Percentiles rank a stretch among this genome's conserved stretches.
These are phyloP conservation scores for Aphelinus certus DNA, from an alignment of 1,140 invertebrate species.

Conservation along the genomic window DNA sequence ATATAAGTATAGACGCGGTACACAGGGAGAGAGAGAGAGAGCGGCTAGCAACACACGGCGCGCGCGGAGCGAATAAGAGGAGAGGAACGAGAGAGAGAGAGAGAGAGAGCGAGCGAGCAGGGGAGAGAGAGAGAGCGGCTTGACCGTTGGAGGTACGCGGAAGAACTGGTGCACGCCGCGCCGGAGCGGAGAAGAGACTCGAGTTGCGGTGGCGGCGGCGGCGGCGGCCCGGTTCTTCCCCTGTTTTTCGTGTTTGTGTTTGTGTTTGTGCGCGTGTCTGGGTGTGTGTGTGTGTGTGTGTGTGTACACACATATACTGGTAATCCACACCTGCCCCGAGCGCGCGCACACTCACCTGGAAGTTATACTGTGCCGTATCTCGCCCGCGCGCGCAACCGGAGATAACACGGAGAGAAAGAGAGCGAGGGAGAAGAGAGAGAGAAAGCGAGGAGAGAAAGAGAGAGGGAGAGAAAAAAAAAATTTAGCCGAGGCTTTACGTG, in stretches of 20 bases:
- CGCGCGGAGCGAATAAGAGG: too few species aligned
- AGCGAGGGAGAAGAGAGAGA: background rate
- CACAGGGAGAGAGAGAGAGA: too few species aligned
- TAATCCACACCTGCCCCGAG: too few species aligned
- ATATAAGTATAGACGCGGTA: too few species aligned
- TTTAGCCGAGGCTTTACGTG: slow-evolving; percentile 9
- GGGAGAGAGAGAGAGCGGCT: background rate
- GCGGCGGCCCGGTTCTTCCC: background rate
- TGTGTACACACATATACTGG: background rate
- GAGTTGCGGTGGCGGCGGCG: background rate
- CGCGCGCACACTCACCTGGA: too few species aligned
- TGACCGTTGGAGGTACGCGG: background rate
- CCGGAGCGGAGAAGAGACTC: too few species aligned
- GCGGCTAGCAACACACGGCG: too few species aligned
- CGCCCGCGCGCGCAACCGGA: background rate
- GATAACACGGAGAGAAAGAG: slow-evolving; percentile 1
- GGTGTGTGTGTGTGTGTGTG: background rate
- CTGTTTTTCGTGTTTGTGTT: too few species aligned
- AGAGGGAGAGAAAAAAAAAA: background rate
- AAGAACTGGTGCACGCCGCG: slow-evolving; percentile 1
- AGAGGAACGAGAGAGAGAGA: too few species aligned
- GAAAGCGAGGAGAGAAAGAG: background rate
- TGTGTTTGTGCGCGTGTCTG: too few species aligned
- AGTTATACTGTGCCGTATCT: slow-evolving; percentile 14
- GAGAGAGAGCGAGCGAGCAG: too few species aligned